These are phyloP conservation scores for Astreopora myriophthalma DNA, from an alignment of 64 coral and sea anemone genomes.

Conservation along the genomic window DNA sequence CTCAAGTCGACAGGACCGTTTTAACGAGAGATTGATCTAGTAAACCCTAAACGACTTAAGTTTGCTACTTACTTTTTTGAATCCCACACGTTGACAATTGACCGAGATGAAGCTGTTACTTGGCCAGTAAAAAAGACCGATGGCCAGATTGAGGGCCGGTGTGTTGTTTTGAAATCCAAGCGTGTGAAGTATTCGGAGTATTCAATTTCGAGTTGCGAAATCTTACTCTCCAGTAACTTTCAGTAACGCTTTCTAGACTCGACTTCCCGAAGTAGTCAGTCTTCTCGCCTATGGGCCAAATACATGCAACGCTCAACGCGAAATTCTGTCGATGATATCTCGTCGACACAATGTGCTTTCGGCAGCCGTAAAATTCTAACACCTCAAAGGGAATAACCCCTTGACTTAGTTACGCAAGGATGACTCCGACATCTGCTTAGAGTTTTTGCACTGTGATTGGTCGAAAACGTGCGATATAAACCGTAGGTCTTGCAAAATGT, in stretches of 20 bases:
- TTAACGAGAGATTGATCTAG: too few relatives aligned
- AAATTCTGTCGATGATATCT: not conserved
- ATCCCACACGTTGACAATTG: not conserved
- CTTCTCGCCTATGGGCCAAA: too few relatives aligned
- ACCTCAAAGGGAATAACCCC: slow-evolving; percentile 18
- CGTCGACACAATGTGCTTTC: not conserved
- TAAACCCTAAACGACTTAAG: not conserved
- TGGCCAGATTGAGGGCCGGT: too few relatives aligned
- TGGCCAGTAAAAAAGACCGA: not conserved
- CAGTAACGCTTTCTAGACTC: not conserved
- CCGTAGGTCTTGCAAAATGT: not conserved
- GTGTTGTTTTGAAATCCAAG: not conserved
- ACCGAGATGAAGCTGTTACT: not conserved
- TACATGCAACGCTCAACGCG: not conserved
- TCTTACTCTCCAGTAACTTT: too few relatives aligned
- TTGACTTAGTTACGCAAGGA: slow-evolving; percentile 19
- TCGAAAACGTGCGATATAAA: not conserved
- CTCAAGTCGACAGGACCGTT: too few relatives aligned
- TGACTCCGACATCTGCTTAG: not conserved
- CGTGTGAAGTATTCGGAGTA: not conserved
- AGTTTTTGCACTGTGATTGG: not conserved
- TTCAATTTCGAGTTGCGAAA: too few relatives aligned
- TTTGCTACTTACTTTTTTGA: not conserved
- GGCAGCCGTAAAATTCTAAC: too few relatives aligned
- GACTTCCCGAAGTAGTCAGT: not conserved